phyloP scores from a whole-genome alignment of 2,113 vertebrate genomes.

The Lota lota region DNA sequence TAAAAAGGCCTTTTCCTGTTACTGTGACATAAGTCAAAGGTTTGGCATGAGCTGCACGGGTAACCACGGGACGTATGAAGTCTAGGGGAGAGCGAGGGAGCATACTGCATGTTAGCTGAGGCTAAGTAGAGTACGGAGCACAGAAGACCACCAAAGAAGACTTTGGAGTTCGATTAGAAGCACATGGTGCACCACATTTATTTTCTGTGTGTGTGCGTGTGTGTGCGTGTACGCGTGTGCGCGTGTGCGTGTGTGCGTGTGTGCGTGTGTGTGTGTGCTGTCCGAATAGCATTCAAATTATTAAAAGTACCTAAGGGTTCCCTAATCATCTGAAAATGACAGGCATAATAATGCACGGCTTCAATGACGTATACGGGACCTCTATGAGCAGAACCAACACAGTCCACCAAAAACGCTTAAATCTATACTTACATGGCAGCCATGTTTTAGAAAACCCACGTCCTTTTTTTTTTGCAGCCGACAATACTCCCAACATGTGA shows the following conservation, averaged over 20 bases:
- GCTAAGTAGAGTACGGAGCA: background rate
- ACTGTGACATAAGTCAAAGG: no score
- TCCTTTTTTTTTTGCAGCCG: background rate
- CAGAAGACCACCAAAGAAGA: conserved; percentile 38
- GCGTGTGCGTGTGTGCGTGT: conserved; percentile 5
- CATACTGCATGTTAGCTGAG: conserved; percentile 1
- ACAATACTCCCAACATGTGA: background rate
- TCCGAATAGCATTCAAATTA: background rate
- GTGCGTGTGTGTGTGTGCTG: conserved; percentile 7
- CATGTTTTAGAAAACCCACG: background rate
- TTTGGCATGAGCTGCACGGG: background rate
- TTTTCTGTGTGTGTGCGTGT: conserved; percentile 21
- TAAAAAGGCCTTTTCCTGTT: no score
- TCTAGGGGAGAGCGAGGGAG: background rate
- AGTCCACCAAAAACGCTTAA: no score
- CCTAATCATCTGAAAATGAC: no score
- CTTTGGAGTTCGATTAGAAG: conserved; percentile 33
- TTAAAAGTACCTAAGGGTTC: no score
- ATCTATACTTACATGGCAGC: no score
- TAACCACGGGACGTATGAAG: background rate
- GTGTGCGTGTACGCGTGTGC: background rate
- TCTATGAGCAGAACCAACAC: no score
- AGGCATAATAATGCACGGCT: no score
- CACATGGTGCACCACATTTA: conserved; percentile 40
- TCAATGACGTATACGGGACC: no score